Conservation (phyloP, 1,140 invertebrate genomes). For the Probaryconus sp. region DNA sequence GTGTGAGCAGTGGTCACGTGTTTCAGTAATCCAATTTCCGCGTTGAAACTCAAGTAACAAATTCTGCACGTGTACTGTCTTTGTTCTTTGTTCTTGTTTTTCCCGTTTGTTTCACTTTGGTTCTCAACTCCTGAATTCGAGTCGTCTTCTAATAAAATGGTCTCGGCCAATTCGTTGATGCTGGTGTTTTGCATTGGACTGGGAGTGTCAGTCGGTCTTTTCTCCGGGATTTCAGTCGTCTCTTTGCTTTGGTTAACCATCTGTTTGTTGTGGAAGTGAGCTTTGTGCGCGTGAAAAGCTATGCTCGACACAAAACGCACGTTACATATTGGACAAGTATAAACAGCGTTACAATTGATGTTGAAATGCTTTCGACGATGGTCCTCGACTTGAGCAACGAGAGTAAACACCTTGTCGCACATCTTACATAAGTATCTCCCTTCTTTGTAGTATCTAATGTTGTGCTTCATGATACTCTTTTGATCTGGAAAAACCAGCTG, state of each 20-base stretch:
- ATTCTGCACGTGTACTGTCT: slow-evolving; percentile 37
- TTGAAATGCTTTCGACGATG: slow-evolving; percentile 50
- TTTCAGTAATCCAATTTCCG: slow-evolving; percentile 22
- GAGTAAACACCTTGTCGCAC: slow-evolving; percentile 45
- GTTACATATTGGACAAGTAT: slow-evolving; percentile 38
- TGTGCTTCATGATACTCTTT: slow-evolving; percentile 34
- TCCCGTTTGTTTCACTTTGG: not conserved
- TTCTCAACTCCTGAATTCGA: not conserved
- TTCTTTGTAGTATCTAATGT: slow-evolving; percentile 28
- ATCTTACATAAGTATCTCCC: slow-evolving; percentile 35
- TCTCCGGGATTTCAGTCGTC: not conserved
- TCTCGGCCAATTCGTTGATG: slow-evolving; percentile 35
- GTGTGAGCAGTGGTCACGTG: slow-evolving; percentile 27
- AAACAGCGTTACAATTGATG: slow-evolving; percentile 29
- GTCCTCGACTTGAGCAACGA: slow-evolving; percentile 24
- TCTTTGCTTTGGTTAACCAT: not conserved
- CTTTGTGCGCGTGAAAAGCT: slow-evolving; percentile 50
- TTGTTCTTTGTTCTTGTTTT: too few relatives aligned
- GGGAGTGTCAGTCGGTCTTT: not conserved
- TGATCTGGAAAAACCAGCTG: slow-evolving; percentile 32
- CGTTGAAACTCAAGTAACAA: slow-evolving; percentile 18
- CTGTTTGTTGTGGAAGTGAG: slow-evolving; percentile 42
- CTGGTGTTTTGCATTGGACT: slow-evolving; percentile 20
- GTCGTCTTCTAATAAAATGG: slow-evolving; percentile 24
- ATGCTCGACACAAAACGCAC: slow-evolving; percentile 48